A percentile compares a stretch with the other conserved stretches of the same genome.
Evolutionary conservation across 2,113 vertebrate genomes (phyloP).

Genomic region (Okapia johnstoni): DNA sequence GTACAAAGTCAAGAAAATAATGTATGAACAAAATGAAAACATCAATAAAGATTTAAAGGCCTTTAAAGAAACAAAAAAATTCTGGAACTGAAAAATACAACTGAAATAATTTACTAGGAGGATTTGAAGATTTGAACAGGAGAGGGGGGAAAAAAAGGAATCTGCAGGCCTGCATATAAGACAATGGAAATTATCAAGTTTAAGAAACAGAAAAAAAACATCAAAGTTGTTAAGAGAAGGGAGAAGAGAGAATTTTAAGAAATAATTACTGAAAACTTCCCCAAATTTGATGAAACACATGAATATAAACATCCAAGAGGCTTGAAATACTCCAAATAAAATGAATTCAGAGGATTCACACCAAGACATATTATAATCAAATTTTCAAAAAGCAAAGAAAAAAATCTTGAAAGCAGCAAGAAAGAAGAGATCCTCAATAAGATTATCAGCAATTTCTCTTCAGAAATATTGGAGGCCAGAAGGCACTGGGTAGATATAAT

Average conservation of each 20-base stretch:
- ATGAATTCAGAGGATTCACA: not conserved
- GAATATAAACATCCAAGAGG: not conserved
- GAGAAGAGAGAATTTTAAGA: not conserved
- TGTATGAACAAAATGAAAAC: not conserved
- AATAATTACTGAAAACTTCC: not conserved
- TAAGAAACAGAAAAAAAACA: not conserved
- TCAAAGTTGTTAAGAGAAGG: not conserved
- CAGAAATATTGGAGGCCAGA: not conserved
- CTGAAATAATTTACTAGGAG: not conserved
- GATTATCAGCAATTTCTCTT: not conserved
- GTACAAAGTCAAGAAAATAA: not conserved
- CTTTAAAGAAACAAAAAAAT: not conserved
- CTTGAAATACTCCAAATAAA: not conserved
- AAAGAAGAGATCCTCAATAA: not conserved
- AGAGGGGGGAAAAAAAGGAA: not conserved
- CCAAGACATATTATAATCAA: not conserved
- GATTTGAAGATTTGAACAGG: not conserved
- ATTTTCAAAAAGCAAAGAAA: not conserved
- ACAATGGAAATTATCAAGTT: not conserved
- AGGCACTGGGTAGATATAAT: not conserved
- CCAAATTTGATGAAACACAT: not conserved
- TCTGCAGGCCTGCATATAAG: not conserved
- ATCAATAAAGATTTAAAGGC: not conserved
- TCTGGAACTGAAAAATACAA: not conserved
- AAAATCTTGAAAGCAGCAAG: not conserved